Evolutionary conservation across 2,888 invertebrate species (phyloP).

Genomic region (Diaphora mendica): DNA sequence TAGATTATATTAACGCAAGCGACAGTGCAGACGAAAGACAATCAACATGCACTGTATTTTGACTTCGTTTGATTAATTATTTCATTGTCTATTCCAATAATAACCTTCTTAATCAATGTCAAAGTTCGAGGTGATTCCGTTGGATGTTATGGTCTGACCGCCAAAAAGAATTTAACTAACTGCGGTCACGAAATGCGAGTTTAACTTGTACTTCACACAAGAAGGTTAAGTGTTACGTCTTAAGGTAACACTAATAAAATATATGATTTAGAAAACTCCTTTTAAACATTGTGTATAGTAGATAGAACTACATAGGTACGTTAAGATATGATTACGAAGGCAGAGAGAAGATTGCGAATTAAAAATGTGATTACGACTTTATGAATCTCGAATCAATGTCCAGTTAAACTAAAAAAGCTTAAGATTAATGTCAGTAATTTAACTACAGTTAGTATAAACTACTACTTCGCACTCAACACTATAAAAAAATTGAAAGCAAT

Average conservation of each 20-base stretch:
- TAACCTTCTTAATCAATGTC: conserved; percentile 27
- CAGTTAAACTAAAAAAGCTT: neutral
- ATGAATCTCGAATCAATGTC: neutral
- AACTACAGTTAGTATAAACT: neutral
- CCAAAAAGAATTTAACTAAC: conserved; percentile 34
- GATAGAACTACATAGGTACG: neutral
- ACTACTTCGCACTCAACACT: neutral
- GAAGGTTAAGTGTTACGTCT: conserved; percentile 25
- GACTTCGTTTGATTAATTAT: conserved; percentile 12
- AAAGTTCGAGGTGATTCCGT: conserved; percentile 35
- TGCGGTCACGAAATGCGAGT: conserved; percentile 26
- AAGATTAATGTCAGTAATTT: neutral
- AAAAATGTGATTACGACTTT: neutral
- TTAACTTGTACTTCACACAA: conserved; percentile 19
- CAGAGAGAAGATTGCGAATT: neutral
- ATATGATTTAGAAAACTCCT: neutral
- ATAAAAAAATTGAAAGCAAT: neutral
- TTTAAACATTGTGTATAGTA: neutral
- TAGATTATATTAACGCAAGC: neutral
- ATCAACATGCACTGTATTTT: neutral
- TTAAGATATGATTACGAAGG: no score
- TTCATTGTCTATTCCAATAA: conserved; percentile 20
- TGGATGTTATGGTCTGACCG: conserved; percentile 27
- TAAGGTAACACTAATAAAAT: neutral
- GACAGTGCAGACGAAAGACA: neutral